These are phyloP conservation scores for Apeira syringaria DNA, from an alignment of 2,888 invertebrate genomes.

Conservation along the genomic window DNA sequence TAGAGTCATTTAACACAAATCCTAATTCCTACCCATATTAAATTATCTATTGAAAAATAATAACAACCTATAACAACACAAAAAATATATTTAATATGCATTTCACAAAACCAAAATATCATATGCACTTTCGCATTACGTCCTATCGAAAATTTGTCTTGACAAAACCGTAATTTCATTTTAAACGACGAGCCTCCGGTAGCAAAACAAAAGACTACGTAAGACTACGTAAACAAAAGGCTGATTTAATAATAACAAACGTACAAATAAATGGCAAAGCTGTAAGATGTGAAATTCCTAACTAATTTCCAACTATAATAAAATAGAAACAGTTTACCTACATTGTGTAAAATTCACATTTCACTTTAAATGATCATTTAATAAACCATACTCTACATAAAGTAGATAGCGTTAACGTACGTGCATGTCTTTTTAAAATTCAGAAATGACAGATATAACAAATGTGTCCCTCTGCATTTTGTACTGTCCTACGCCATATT, in stretches of 20 bases:
- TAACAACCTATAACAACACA: neutral
- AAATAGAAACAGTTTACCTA: slow-evolving; percentile 53
- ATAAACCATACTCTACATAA: slow-evolving; percentile 50
- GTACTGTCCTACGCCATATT: slow-evolving; percentile 78
- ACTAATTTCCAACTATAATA: slow-evolving; percentile 49
- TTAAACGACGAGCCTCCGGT: slow-evolving; percentile 26
- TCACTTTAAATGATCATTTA: slow-evolving; percentile 58
- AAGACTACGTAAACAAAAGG: slow-evolving; percentile 46
- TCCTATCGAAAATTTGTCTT: slow-evolving; percentile 50
- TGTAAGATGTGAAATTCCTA: slow-evolving; percentile 43
- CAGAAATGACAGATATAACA: slow-evolving; percentile 69
- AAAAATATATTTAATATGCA: neutral
- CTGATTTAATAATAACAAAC: slow-evolving; percentile 48
- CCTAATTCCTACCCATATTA: neutral
- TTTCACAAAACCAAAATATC: slow-evolving; percentile 6
- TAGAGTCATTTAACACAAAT: slow-evolving; percentile 6
- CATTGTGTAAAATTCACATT: slow-evolving; percentile 76
- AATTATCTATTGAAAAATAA: neutral
- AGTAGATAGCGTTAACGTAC: slow-evolving; percentile 49
- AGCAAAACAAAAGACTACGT: slow-evolving; percentile 27
- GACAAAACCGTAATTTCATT: slow-evolving; percentile 53
- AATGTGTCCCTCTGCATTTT: slow-evolving; percentile 72
- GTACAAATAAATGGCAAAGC: slow-evolving; percentile 38
- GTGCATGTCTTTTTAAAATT: slow-evolving; percentile 68
- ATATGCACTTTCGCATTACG: slow-evolving; percentile 23